Evolutionary conservation across 2,113 vertebrate species (phyloP).

Genomic region (Phodopus roborovskii): DNA sequence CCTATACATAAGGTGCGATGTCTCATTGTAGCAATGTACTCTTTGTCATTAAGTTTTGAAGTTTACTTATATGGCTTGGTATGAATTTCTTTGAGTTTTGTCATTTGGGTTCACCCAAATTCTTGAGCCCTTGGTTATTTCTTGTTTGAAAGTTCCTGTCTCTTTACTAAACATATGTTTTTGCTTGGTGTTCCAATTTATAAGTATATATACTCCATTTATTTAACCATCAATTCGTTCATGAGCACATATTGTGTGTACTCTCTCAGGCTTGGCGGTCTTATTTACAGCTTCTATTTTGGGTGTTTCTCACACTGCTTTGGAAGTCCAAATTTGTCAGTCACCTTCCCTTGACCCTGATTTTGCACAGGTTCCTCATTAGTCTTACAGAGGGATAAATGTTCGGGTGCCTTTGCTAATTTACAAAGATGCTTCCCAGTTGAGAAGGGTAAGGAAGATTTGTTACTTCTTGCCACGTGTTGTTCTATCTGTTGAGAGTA

Average conservation of each 20-base stretch:
- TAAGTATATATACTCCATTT: not conserved
- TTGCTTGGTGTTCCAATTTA: not conserved
- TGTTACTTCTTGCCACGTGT: not conserved
- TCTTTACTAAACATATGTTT: not conserved
- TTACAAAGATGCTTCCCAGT: not conserved
- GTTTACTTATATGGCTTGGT: not conserved
- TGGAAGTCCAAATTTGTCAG: not conserved
- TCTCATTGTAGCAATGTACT: not conserved
- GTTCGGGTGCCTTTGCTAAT: not conserved
- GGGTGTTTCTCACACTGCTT: not conserved
- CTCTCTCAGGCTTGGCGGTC: not conserved
- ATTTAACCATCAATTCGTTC: not conserved
- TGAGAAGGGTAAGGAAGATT: not conserved
- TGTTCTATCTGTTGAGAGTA: not conserved
- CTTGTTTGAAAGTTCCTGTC: not conserved
- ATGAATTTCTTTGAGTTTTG: not conserved
- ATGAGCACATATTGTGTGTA: not conserved
- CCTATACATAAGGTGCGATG: not conserved
- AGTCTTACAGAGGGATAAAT: not conserved
- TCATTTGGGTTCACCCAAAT: not conserved
- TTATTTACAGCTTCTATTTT: conserved; percentile 10
- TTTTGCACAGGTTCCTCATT: not conserved
- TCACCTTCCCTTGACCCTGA: not conserved
- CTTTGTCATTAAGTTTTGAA: conserved; percentile 35
- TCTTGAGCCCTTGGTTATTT: not conserved